These are phyloP conservation scores for Drosophila repletoides DNA, from an alignment of 1,140 invertebrate species.

Conservation along the genomic window DNA sequence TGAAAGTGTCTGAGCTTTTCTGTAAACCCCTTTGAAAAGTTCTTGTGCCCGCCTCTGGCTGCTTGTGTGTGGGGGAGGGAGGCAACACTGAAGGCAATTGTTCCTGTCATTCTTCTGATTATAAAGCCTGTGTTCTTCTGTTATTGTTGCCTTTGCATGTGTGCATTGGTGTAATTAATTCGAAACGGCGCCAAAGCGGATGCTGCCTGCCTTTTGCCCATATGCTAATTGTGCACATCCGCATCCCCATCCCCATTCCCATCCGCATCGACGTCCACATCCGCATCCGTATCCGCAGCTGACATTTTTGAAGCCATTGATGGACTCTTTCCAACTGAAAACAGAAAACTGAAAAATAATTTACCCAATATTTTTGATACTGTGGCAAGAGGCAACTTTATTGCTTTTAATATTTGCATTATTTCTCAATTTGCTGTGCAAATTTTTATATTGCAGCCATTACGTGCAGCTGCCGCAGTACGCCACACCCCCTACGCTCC, in stretches of 20 bases:
- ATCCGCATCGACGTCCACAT: constrained; percentile 42
- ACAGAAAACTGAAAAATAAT: constrained; percentile 13
- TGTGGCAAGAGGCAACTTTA: constrained; percentile 43
- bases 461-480: constrained; percentile 67
- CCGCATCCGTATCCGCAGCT: constrained; percentile 45
- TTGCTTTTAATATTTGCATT: constrained; percentile 72
- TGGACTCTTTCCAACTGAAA: constrained; percentile 50
- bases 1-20: too few species aligned
- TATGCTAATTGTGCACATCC: constrained; percentile 74
- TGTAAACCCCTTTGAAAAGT: too few species aligned
- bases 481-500: constrained; percentile 3
- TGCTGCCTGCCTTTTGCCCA: constrained; percentile 15
- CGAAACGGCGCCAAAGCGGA: constrained; percentile 72
- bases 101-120: constrained; percentile 29
- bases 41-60: too few species aligned
- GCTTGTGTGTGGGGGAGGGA: too few species aligned
- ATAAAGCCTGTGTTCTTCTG: too few species aligned
- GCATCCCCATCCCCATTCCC: constrained; percentile 53
- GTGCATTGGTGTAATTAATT: constrained; percentile 79
- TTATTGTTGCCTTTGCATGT: constrained; percentile 47
- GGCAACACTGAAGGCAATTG: too few species aligned
- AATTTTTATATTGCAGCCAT: constrained; percentile 64
- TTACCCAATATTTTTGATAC: constrained; percentile 15
- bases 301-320: constrained; percentile 23
- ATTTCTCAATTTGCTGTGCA: constrained; percentile 69